Percentiles rank a stretch among this genome's conserved stretches.
phyloP scores from a whole-genome alignment of 2,113 vertebrate genomes.

The Chloropsis cyanopogon region DNA sequence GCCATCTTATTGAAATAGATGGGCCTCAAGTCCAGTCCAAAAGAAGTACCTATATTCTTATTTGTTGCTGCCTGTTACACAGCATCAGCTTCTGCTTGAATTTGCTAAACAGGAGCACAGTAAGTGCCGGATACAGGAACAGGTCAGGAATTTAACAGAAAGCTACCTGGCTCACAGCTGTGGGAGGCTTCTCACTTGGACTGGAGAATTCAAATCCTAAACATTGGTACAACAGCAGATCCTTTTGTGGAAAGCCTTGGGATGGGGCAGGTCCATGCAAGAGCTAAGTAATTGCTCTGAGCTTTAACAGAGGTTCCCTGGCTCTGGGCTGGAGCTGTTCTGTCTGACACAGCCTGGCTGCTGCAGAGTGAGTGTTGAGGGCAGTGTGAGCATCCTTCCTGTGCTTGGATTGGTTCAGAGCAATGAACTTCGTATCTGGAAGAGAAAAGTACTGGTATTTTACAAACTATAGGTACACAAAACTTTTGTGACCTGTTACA shows the following conservation, averaged over 20 bases:
- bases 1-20: background rate
- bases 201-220: background rate
- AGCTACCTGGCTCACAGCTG: background rate
- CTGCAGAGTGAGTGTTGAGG: background rate
- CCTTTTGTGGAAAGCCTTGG: background rate
- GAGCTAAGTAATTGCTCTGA: background rate
- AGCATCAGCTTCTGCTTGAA: background rate
- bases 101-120: background rate
- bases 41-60: background rate
- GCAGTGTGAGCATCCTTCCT: background rate
- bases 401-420: background rate
- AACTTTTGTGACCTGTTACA: background rate
- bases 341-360: background rate
- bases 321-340: background rate
- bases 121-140: background rate
- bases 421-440: rapidly evolving
- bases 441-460: background rate
- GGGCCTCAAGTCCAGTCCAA: background rate
- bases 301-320: background rate
- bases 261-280: background rate
- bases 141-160: background rate
- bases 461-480: background rate
- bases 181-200: background rate
- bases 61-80: background rate
- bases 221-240: background rate